Evolutionary conservation across 2,797 vertebrate species (phyloP).

Genomic region (Typhlichthys subterraneus): DNA sequence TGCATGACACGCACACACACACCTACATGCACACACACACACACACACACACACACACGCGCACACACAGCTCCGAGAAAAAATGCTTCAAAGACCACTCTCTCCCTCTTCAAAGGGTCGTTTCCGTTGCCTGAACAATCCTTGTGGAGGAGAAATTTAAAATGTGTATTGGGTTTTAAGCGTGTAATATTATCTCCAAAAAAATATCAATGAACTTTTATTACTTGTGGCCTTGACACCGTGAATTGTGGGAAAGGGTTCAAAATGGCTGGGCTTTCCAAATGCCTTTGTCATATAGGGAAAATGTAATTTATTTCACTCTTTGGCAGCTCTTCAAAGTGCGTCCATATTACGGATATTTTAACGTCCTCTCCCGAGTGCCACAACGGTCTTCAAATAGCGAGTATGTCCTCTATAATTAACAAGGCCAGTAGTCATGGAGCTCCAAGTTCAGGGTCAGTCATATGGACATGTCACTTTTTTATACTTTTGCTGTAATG

Average conservation of each 20-base stretch:
- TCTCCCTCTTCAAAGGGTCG: slow-evolving; percentile 74
- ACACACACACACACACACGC: slow-evolving; percentile 9
- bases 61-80: slow-evolving; percentile 54
- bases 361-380: slow-evolving; percentile 13
- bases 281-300: slow-evolving; percentile 50
- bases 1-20: slow-evolving; percentile 28
- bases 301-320: slow-evolving; percentile 61
- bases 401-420: not conserved
- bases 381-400: slow-evolving; percentile 3
- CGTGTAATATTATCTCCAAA: slow-evolving; percentile 69
- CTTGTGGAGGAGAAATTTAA: slow-evolving; percentile 64
- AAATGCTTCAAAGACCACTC: slow-evolving; percentile 77
- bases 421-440: slow-evolving; percentile 13
- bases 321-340: slow-evolving; percentile 38
- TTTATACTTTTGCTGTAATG: too few species aligned
- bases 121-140: slow-evolving; percentile 65
- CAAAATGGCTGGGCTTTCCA: slow-evolving; percentile 56
- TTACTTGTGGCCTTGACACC: slow-evolving; percentile 58
- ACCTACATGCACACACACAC: slow-evolving; percentile 17
- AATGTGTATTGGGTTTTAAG: slow-evolving; percentile 69
- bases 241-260: slow-evolving; percentile 52
- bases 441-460: not conserved
- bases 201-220: slow-evolving; percentile 60
- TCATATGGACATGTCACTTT: too few species aligned
- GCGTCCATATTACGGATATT: slow-evolving; percentile 7